These are phyloP conservation scores for Sinodicranocentrus sp. DNA, from an alignment of 2,888 invertebrate species.

Conservation along the genomic window DNA sequence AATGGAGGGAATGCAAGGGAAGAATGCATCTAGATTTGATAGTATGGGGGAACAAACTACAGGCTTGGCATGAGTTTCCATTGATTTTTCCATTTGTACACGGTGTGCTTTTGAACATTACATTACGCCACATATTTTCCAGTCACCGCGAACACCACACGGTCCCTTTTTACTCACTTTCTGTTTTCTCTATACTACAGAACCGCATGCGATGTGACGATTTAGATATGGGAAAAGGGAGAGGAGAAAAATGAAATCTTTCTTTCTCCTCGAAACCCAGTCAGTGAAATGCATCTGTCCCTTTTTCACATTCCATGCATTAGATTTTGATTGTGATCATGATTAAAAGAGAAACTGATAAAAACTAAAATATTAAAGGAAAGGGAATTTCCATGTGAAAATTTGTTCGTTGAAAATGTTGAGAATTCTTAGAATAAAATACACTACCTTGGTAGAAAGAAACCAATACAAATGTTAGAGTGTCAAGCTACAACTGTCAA, in stretches of 20 bases:
- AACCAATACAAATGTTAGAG: no score
- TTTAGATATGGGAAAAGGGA: slow-evolving; percentile 69
- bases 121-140: slow-evolving; percentile 31
- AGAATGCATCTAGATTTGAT: slow-evolving; percentile 61
- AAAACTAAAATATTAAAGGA: no score
- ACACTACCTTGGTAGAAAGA: no score
- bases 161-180: slow-evolving; percentile 8
- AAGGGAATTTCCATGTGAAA: no score
- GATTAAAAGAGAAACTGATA: slow-evolving; percentile 18
- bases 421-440: no score
- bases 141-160: slow-evolving; percentile 35
- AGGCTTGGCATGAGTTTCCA: slow-evolving; percentile 63
- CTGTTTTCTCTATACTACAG: slow-evolving; percentile 13
- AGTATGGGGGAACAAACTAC: neutral
- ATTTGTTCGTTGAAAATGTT: no score
- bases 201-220: slow-evolving; percentile 75
- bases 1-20: slow-evolving; percentile 33
- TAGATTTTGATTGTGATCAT: slow-evolving; percentile 11
- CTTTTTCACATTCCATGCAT: slow-evolving; percentile 11
- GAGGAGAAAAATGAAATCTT: slow-evolving; percentile 10
- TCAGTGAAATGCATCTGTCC: neutral
- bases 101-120: neutral
- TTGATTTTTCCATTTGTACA: slow-evolving; percentile 74
- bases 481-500: no score
- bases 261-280: neutral